Evolutionary conservation across 2,888 invertebrate species (phyloP).

Genomic region (Pandemis heparana): DNA sequence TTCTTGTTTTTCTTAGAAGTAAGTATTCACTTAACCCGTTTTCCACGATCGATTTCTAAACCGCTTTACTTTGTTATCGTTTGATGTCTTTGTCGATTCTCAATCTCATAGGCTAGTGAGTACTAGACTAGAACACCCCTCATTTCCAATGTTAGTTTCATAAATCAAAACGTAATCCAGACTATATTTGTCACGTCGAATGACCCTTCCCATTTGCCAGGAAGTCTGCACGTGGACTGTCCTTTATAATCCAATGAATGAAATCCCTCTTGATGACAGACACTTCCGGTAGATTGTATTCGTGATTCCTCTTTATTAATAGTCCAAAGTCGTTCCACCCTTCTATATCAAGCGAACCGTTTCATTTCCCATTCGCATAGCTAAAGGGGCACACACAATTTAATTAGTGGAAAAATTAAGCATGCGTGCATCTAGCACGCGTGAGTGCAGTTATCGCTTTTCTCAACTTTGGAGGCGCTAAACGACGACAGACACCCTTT

Average conservation of each 20-base stretch:
- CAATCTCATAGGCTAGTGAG: conserved; percentile 8
- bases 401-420: conserved; percentile 18
- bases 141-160: conserved; percentile 23
- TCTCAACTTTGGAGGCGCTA: conserved; percentile 44
- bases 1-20: conserved; percentile 32
- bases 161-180: conserved; percentile 37
- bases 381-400: not conserved
- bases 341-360: conserved; percentile 46
- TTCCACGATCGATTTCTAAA: conserved; percentile 39
- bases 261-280: conserved; percentile 67
- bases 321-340: conserved; percentile 38
- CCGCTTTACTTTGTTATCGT: conserved; percentile 7
- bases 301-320: conserved; percentile 42
- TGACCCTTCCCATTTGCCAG: conserved; percentile 38
- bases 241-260: conserved; percentile 59
- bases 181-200: conserved; percentile 31
- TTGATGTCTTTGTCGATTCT: not conserved
- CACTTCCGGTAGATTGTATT: conserved; percentile 62
- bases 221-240: conserved; percentile 38
- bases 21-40: conserved; percentile 25
- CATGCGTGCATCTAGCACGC: conserved; percentile 21
- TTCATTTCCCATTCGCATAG: conserved; percentile 42
- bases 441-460: conserved; percentile 41
- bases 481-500: conserved; percentile 44
- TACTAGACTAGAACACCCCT: not conserved